Percentiles rank a stretch among this genome's conserved stretches.
Evolutionary conservation across 2,797 vertebrate genomes (phyloP).

Genomic region (Vireo griseus): DNA sequence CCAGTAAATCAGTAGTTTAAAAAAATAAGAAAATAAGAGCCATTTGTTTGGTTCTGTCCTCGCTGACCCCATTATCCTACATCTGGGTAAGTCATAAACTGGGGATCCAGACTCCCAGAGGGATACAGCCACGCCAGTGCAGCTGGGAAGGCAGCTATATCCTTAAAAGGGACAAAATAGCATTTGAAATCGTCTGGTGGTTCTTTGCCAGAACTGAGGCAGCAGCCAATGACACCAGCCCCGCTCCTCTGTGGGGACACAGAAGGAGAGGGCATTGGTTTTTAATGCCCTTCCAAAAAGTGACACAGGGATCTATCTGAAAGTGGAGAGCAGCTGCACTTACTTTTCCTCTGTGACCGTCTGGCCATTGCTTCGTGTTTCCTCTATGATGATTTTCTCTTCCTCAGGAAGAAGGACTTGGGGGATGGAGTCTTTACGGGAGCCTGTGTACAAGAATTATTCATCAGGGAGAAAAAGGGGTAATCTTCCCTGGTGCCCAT

Average conservation of each 20-base stretch:
- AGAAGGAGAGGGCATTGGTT: background rate
- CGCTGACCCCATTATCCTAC: background rate
- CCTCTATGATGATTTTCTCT: constrained; percentile 95
- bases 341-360: constrained; percentile 94
- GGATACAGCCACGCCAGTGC: background rate
- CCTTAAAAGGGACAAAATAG: background rate
- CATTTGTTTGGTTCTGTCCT: background rate
- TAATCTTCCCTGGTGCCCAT: background rate
- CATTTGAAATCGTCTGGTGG: background rate
- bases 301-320: background rate
- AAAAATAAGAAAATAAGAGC: background rate
- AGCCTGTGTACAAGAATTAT: constrained; percentile 66
- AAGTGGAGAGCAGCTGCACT: background rate
- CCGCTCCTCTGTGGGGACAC: background rate
- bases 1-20: background rate
- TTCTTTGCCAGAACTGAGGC: background rate
- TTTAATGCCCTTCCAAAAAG: background rate
- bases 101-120: background rate
- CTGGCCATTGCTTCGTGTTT: constrained; percentile 95
- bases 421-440: constrained; percentile 89
- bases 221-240: background rate
- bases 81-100: background rate
- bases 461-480: background rate
- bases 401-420: constrained; percentile 95
- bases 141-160: background rate